Base-by-base conservation (phyloP, 1,140 invertebrate species). In the Brachionus koreanus region DNA sequence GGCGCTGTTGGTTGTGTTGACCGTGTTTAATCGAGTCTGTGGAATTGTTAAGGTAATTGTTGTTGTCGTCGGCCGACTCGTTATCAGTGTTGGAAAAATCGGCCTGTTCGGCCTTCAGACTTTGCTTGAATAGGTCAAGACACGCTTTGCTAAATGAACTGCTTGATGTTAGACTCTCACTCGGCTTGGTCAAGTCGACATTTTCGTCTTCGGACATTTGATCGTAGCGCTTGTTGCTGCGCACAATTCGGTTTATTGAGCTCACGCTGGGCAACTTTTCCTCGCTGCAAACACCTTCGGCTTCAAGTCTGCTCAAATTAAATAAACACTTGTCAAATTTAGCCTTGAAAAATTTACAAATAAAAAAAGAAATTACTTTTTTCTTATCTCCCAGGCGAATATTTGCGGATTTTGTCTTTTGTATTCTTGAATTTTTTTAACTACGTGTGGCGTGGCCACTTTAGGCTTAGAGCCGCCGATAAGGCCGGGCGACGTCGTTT, bases 351-450 rank as follows among this genome's bases (percentile, higher is more conserved):
- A 16, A 6, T n/a, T 16, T 16, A n/a, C n/a, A 16, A 16, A 16
- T 6, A 57, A 57, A 57, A 23, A 72, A 46, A 72, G 93, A 76
- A 99, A 91, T 84, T 99, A 91, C 89, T 96, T 91, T 89, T 99
- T 96, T 43, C 97, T 90, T 86, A 99, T 99, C 89, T 99, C 97
- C 97, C 97, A 99, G 2, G 97, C 97, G 88, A 99, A 99, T 96
- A 99, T 98, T 16, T 97, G 98, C 0, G 97, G 97, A 89, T 99
- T 98, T 88, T 98, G 95, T 83, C 95, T 91, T 88, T 99, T 99
- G 91, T 99, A 99, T 84, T 95, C 94, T 2, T 96, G 94, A 84
- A 99, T 99, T 63, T 96, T 96, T 86, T 98, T 95, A 33, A 99
- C 97, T 9, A 99, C 97, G 63, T 95, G 94, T 0, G 96, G 96